Percentiles rank a stretch among this genome's conserved stretches.
Conservation (phyloP, 1,140 invertebrate species). For the Drusus annulatus region DNA sequence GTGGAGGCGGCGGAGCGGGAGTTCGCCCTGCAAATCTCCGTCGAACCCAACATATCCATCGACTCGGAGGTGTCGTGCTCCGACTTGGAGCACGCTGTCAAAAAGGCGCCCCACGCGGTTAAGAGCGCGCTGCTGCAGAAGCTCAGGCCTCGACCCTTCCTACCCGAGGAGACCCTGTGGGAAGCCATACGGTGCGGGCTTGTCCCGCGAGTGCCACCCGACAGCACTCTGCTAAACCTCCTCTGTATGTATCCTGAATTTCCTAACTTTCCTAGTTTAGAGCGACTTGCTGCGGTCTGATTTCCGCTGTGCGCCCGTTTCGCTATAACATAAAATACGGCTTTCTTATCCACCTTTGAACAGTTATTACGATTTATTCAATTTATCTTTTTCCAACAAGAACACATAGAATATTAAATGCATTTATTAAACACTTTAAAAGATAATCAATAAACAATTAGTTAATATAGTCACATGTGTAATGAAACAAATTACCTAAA, state of each 20-base stretch:
- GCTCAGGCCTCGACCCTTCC: neutral
- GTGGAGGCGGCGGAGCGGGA: neutral
- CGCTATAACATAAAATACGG: too few species aligned
- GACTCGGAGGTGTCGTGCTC: neutral
- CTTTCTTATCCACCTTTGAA: too few species aligned
- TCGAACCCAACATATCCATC: conserved; percentile 6
- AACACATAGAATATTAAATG: too few species aligned
- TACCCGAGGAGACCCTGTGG: conserved; percentile 16
- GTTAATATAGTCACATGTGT: too few species aligned
- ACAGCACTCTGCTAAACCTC: conserved; percentile 2
- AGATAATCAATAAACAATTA: too few species aligned
- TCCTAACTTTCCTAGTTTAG: too few species aligned
- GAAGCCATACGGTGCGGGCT: conserved; percentile 10
- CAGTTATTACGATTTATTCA: too few species aligned
- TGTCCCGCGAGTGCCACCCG: neutral
- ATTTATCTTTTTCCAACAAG: too few species aligned
- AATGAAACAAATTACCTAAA: too few species aligned
- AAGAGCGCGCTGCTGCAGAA: neutral
- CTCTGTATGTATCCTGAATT: conserved; percentile 35
- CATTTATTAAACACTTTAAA: too few species aligned
- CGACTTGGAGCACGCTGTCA: neutral
- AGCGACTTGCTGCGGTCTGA: too few species aligned
- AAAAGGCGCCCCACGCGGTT: neutral
- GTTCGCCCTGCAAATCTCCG: conserved; percentile 19
- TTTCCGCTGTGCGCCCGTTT: too few species aligned